Evolutionary conservation across 35 echinoderm and acorn worm species (phyloP), one percentile per base, ranked within the genome.

Genomic region (Lytechinus variegatus): DNA sequence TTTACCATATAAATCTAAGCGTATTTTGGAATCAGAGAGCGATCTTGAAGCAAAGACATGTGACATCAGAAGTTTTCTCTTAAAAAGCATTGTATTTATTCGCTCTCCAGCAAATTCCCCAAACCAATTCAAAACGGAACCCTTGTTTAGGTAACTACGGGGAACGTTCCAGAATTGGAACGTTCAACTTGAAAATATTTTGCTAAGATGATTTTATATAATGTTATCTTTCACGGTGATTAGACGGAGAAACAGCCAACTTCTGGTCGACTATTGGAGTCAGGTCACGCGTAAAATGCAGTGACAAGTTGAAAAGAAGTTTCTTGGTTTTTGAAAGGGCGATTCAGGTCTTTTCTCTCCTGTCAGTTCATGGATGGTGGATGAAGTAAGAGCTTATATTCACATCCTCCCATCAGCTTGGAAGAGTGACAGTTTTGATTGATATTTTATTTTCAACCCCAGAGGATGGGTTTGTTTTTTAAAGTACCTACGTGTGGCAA

Each of bases 221-320:
- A 89, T 89, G 87, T 89, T 89, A 89, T 89, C 87, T 89, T 89
- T 28, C 87, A 89, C 87, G 87, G 87, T 89, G 27, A 89, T 89
- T 89, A 89, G 87, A 52, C 87, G 24, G 87, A 89, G 87, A 89
- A 89, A 89, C 87, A 89, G 87, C 87, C 87, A 52, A 53, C 87
- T 52, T 89, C 87, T 89, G 87, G 9, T 5, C 9, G 52, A 52
- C 28, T 11, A 89, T 89, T 89, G 24, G 87, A 27, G 11, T 89
- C 87, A 33, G 87, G 28, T 89, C 87, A 89, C 24, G 28, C 87
- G 28, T 53, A 29, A 89, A 89, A 89, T 89, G 61, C 24, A 21
- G 12, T 27, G 87, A 89, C 87, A 89, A 44, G 87, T 89, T 89
- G 87, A 89, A 89, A 52, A 27, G 87, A 29, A 11, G 0, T 33